A percentile compares a stretch with the other conserved stretches of the same genome.
These are phyloP conservation scores for Cryptoprocta ferox DNA, from an alignment of 2,797 vertebrate species.

Conservation along the genomic window DNA sequence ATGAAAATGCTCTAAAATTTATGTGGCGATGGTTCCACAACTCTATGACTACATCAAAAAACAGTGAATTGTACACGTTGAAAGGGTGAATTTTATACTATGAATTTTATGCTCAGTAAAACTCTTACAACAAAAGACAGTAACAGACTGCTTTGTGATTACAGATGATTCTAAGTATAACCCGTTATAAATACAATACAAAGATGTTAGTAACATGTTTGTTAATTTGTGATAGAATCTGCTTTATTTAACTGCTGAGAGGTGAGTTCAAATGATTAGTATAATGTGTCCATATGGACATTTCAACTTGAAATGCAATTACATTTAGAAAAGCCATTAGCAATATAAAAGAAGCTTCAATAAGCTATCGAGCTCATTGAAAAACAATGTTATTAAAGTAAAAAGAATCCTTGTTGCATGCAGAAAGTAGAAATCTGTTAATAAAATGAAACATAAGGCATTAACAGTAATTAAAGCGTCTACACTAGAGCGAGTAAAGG, in stretches of 20 bases:
- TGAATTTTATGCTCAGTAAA: background rate
- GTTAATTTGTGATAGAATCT: constrained; percentile 35
- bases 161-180: background rate
- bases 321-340: constrained; percentile 30
- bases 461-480: constrained; percentile 21
- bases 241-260: background rate
- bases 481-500: background rate
- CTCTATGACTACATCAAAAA: background rate
- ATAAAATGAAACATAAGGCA: background rate
- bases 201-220: background rate
- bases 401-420: constrained; percentile 7
- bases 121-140: background rate
- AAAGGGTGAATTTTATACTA: background rate
- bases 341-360: constrained; percentile 33
- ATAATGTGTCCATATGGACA: background rate
- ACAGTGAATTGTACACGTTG: background rate
- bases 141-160: background rate
- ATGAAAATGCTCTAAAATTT: constrained; percentile 12
- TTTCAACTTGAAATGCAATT: constrained; percentile 54
- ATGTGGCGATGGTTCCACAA: background rate
- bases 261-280: constrained; percentile 21
- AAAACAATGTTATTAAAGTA: constrained; percentile 14
- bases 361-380: no score
- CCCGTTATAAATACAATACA: background rate
- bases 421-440: constrained; percentile 43